Percentiles rank a stretch among this genome's conserved stretches.
phyloP scores from a whole-genome alignment of 1,140 invertebrate genomes.

The Micrasema minimum region DNA sequence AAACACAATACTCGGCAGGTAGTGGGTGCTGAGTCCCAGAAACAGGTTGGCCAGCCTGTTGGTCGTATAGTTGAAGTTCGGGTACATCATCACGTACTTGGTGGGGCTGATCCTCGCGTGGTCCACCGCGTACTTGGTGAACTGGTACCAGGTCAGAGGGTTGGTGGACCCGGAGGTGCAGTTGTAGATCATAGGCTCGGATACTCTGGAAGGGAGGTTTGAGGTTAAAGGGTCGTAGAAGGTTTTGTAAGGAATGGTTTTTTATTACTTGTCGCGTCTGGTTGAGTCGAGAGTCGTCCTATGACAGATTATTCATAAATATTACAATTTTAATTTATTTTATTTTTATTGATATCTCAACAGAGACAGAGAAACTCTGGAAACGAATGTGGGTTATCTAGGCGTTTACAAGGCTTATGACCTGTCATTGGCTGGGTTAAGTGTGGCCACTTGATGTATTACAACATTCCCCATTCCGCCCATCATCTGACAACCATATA shows the following conservation, averaged over 20 bases:
- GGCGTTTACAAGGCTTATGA: too few species aligned
- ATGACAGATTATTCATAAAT: background rate
- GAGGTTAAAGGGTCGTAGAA: too few species aligned
- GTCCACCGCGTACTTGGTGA: constrained; percentile 75
- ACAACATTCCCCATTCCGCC: too few species aligned
- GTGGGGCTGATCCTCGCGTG: constrained; percentile 80
- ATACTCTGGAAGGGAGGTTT: constrained; percentile 68
- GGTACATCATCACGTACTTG: constrained; percentile 87
- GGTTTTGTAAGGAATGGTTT: background rate
- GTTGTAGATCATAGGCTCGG: constrained; percentile 84
- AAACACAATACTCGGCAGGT: constrained; percentile 81
- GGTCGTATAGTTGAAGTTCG: constrained; percentile 81
- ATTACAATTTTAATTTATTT: background rate
- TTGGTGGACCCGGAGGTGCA: constrained; percentile 90
- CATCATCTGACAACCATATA: too few species aligned
- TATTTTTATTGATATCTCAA: background rate
- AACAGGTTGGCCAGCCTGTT: constrained; percentile 78
- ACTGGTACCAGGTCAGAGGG: constrained; percentile 85
- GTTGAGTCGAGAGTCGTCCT: background rate
- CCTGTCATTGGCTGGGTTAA: too few species aligned
- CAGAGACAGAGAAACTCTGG: too few species aligned
- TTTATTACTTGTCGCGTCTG: background rate
- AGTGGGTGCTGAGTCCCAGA: constrained; percentile 77
- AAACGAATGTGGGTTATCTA: too few species aligned
- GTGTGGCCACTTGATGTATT: too few species aligned